phyloP scores from a whole-genome alignment of 2,113 vertebrate species.

The Synodontis membranacea region DNA sequence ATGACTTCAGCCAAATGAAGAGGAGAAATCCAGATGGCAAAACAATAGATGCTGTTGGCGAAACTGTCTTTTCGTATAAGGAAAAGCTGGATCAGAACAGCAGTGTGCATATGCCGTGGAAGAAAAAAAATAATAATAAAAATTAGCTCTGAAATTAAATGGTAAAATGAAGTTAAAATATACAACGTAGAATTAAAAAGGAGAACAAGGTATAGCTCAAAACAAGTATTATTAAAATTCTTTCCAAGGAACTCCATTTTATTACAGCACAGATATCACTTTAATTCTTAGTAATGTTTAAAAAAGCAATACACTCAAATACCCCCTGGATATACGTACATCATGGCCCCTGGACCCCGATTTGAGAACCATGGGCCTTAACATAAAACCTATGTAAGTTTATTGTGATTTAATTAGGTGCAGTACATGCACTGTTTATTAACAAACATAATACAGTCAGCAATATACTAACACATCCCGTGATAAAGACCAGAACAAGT shows the following conservation, averaged over 20 bases:
- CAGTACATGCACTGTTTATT: constrained; percentile 53
- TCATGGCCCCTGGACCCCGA: not conserved
- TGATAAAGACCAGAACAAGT: not conserved
- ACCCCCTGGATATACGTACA: not conserved
- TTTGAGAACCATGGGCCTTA: not conserved
- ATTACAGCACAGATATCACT: not conserved
- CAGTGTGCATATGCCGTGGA: not conserved
- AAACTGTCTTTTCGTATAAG: not conserved
- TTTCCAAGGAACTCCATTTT: not conserved
- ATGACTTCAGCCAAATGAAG: constrained; percentile 9
- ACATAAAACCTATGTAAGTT: not conserved
- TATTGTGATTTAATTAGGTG: constrained; percentile 8
- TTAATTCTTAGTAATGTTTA: not conserved
- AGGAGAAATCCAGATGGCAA: constrained; percentile 28
- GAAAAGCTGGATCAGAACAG: not conserved
- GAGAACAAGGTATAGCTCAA: not conserved
- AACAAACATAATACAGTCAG: constrained; percentile 66
- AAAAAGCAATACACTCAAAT: not conserved
- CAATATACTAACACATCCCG: constrained; percentile 47
- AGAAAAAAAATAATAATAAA: not conserved
- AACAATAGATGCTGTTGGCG: constrained; percentile 3
- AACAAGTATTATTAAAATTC: not conserved
- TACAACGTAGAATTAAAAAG: too few species aligned
- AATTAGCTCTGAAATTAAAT: not conserved
- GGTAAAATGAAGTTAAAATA: not conserved